Base-by-base conservation (phyloP, 2,113 vertebrate genomes). In the Apteryx owenii region DNA sequence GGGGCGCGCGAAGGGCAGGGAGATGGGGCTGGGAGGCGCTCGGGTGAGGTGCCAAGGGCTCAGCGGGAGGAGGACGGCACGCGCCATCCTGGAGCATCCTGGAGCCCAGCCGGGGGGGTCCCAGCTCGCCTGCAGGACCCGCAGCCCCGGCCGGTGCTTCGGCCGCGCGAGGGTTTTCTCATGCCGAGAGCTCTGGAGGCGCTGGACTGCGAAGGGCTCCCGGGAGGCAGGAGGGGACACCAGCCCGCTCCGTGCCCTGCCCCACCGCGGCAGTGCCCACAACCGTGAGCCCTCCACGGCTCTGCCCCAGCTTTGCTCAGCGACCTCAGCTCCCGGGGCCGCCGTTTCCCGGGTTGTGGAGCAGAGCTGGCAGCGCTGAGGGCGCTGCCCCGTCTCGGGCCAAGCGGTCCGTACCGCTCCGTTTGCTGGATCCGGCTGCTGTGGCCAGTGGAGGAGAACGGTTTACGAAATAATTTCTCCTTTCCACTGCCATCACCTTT, bases 171-270 rank as follows among this genome's bases (percentile, higher is more conserved):
- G 38, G 78, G 16, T n/a, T 42, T 79, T 79, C 33, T 38, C 13
- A 19, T 64, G 26, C n/a, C 1, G 9, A 50, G 76, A 36, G 13
- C 79, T 42, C 36, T 33, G 61, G 42, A 60, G 1, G 1, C 7
- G 3, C 5, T 1, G 2, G 53, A 20, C 1, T 2, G 14, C 1
- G 3, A 29, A 19, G 40, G 46, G 19, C 33, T 29, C 65, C 53
- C 51, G 9, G 22, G 19, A 19, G 28, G 54, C 21, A 40, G 40
- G 54, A 33, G 7, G 21, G n/a, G 28, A n/a, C 48, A 54, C 54
- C 31, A 58, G n/a, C 2, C 2, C 44, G 48, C 48, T 65, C 54
- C 3, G 2, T 19, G 33, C 44, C 44, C 44, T 46, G 44, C 44
- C 44, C 44, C 16, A 6, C 44, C 16, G 15, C 18, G 17, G 46